Evolutionary conservation across 2,888 invertebrate genomes (phyloP).

Genomic region (Acleris holmiana): DNA sequence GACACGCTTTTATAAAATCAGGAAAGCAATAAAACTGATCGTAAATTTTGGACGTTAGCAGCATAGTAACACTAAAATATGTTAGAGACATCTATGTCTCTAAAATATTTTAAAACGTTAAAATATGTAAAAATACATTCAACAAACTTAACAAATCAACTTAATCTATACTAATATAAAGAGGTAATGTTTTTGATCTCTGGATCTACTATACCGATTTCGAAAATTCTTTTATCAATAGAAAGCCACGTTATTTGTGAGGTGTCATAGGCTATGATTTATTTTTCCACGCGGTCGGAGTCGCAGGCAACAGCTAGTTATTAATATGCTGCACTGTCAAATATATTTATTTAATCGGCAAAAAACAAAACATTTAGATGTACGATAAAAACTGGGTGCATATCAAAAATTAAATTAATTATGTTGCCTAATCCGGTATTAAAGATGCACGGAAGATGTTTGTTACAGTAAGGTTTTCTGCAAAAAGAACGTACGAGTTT

Average conservation of each 20-base stretch:
- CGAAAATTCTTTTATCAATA: no score
- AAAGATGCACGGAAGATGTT: constrained; percentile 14
- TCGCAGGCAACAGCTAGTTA: no score
- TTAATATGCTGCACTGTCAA: constrained; percentile 15
- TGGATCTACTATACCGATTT: no score
- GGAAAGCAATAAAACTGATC: constrained; percentile 15
- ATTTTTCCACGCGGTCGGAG: no score
- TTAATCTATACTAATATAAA: no score
- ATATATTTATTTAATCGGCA: constrained; percentile 17
- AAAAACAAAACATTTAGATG: constrained; percentile 13
- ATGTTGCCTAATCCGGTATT: constrained; percentile 19
- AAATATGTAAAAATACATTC: neutral
- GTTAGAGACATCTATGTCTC: no score
- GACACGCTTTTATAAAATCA: constrained; percentile 13
- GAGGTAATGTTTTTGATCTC: no score
- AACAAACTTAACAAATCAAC: neutral
- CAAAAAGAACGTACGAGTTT: constrained; percentile 18
- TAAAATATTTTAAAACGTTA: neutral
- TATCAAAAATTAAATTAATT: constrained; percentile 20
- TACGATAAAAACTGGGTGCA: constrained; percentile 20
- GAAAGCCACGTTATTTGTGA: no score
- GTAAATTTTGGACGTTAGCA: constrained; percentile 6
- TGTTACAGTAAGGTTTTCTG: constrained; percentile 14
- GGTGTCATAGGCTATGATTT: no score
- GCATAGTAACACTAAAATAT: neutral